Base-by-base conservation (phyloP, 1,140 invertebrate genomes). In the Pachyrhynchus sulphureomaculatus region DNA sequence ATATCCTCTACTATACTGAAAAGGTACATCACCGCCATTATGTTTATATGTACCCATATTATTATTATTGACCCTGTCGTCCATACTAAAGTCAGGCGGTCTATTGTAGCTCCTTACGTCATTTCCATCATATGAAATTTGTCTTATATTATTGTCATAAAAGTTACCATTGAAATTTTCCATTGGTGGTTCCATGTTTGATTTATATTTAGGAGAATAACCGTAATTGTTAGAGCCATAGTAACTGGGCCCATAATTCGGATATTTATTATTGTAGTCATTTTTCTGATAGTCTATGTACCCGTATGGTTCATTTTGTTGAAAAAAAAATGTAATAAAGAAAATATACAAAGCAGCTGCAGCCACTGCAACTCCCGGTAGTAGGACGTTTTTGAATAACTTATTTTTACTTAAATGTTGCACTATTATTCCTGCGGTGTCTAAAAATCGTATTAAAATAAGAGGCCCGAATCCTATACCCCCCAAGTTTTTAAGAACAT, bases 341-440 rank as follows among this genome's bases (percentile, higher is more conserved):
- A 74, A 54, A 32, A 73, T 49, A 12, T 57, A 53, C 1, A 72
- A 71, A 17, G 65, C 62, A 17, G 68, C 66, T 5, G 65, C 26
- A 1, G 59, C 41, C 15, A 73, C 33, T 3, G 70, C 51, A n/a
- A 68, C 4, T n/a, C 57, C 67, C 9, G 73, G 73, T 20, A 74
- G 33, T 33, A 74, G 44, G 52, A 74, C 72, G 13, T 64, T 67
- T 44, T 45, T 69, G 26, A 75, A 67, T 49, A 75, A 71, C 23
- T 64, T 61, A 34, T 69, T 68, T 42, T 66, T 71, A 13, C 65
- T 66, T 24, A 75, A 53, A 26, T 68, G 44, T 39, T 68, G 60
- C 8, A 74, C 29, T 24, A 74, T 62, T 15, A 41, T 59, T 15
- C 48, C 66, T n/a, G 68, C 17, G 9, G 59, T 69, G 9, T 68